Evolutionary conservation across 2,113 vertebrate genomes (phyloP).

Genomic region (Sula dactylatra): DNA sequence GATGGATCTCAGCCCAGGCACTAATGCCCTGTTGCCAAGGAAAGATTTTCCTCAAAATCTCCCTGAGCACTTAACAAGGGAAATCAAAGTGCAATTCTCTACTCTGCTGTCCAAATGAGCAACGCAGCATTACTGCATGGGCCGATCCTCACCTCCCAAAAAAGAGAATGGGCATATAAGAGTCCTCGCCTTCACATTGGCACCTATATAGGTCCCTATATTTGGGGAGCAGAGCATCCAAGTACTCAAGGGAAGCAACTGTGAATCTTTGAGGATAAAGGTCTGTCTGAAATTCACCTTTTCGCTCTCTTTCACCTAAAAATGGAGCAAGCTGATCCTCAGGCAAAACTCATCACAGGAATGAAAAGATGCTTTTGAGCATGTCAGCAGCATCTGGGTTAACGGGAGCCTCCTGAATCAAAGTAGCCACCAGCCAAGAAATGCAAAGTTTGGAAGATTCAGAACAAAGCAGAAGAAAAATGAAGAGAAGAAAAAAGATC

Average conservation of each 20-base stretch:
- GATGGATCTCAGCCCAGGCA: neutral
- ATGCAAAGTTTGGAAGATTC: neutral
- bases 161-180: accelerated
- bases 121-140: neutral
- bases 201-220: neutral
- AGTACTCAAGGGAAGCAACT: neutral
- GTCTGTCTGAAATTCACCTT: neutral
- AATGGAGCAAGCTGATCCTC: neutral
- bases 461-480: neutral
- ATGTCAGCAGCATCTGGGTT: neutral
- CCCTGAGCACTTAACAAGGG: neutral
- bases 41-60: neutral
- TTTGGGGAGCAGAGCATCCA: neutral
- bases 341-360: neutral
- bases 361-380: neutral
- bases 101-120: neutral
- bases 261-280: neutral
- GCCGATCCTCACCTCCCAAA: neutral
- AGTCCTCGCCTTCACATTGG: neutral
- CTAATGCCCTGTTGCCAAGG: neutral
- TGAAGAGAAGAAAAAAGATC: neutral
- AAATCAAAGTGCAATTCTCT: neutral
- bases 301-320: neutral
- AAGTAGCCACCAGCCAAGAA: neutral
- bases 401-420: neutral